Conservation (phyloP, 2,113 vertebrate genomes). For the Motacilla tschutschensis region DNA sequence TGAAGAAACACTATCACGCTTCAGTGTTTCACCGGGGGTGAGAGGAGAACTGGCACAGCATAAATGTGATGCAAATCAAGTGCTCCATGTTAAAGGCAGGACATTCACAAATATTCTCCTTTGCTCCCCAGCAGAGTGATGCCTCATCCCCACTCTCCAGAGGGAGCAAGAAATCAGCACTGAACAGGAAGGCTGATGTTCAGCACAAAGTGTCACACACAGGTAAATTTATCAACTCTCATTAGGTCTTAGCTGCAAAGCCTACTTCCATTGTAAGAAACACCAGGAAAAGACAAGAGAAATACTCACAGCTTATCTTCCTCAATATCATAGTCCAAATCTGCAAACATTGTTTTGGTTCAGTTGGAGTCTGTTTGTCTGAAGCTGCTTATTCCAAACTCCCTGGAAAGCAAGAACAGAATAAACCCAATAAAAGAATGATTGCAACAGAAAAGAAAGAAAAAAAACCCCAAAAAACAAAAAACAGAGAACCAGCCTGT, state of each 20-base stretch:
- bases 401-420: slow-evolving; percentile 27
- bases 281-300: neutral
- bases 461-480: neutral
- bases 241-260: neutral
- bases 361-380: neutral
- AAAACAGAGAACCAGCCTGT: neutral
- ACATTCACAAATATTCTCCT: neutral
- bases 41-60: neutral
- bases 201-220: neutral
- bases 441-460: neutral
- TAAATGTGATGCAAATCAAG: neutral
- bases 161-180: neutral
- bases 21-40: neutral
- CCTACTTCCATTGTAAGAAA: neutral
- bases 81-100: neutral
- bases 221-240: neutral
- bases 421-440: neutral
- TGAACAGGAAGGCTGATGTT: neutral
- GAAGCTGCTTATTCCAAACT: neutral
- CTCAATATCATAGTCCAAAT: slow-evolving; percentile 95
- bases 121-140: neutral
- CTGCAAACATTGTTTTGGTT: slow-evolving; percentile 82
- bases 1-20: neutral
- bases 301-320: slow-evolving; percentile 95
- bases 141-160: neutral